Evolutionary conservation across 2,888 invertebrate species (phyloP), one percentile per base, ranked within the genome.

Genomic region (Drosophila atripex): DNA sequence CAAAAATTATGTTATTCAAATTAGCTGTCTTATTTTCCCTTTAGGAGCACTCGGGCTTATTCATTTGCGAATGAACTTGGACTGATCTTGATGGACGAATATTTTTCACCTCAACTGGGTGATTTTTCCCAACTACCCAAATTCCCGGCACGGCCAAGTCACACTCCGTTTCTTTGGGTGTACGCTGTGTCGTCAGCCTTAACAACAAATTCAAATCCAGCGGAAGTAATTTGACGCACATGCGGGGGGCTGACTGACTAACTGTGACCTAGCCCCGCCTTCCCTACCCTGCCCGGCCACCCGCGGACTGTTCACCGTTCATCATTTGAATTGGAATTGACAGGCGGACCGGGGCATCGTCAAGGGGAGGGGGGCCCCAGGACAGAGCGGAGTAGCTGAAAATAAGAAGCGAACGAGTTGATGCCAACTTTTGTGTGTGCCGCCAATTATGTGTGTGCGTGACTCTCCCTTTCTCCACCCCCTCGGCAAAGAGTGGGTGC

Each of bases 201-300:
- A 80, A 84, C 80, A 86, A 80, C 74, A 80, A 87, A 82, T 85
- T 83, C 76, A 83, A 83, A 83, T 83, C 82, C 88, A 82, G 82
- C 86, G 88, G 88, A 87, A 85, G 78, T 87, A 85, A 83, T 83
- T 82, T 87, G 77, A 86, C 78, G 79, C 80, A 77, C 85, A 80
- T 71, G 85, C 75, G 54, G 74, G 65, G 66, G 58, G 65, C 71
- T 41, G 47, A 58, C 53, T 66, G 50, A 61, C 60, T 49, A 21
- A 66, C 49, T 50, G 69, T 68, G 49, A 49, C 72, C 53, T 38
- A 30, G 51, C 71, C 50, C 38, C 52, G 14, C 70, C 23, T n/a
- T 6, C 16, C 25, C 39, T 14, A 18, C 66, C 39, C 16, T 21
- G 11, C 12, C 49, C 39, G 25, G 32, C 28, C 28, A 21, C 56